Percentiles rank a stretch among this genome's conserved stretches.
Evolutionary conservation across 1,140 invertebrate species (phyloP).

Genomic region (Coptotermes formosanus): DNA sequence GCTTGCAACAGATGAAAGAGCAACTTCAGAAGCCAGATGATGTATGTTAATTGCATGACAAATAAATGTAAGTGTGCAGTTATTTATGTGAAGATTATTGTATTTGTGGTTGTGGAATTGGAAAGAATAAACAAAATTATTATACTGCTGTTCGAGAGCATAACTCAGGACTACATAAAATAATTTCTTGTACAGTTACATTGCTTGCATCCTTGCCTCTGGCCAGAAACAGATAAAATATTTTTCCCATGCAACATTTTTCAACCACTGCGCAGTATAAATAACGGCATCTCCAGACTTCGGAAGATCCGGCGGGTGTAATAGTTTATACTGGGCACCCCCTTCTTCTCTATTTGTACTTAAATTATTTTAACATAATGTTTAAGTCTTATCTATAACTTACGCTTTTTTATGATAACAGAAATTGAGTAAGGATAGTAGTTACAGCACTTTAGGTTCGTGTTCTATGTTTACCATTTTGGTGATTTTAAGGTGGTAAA

Average conservation of each 20-base stretch:
- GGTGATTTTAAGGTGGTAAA: too few species aligned
- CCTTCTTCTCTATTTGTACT: background rate
- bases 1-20: too few species aligned
- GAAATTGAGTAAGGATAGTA: too few species aligned
- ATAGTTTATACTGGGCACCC: background rate
- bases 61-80: too few species aligned
- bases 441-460: too few species aligned
- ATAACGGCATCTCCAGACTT: background rate
- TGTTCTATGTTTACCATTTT: too few species aligned
- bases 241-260: background rate
- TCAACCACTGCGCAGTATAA: background rate
- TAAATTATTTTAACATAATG: background rate
- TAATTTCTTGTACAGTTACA: background rate
- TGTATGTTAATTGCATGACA: too few species aligned
- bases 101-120: background rate
- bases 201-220: background rate
- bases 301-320: background rate
- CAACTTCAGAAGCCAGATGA: too few species aligned
- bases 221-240: background rate
- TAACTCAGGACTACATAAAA: background rate
- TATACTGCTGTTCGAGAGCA: background rate
- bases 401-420: background rate
- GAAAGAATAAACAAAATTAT: background rate
- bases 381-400: background rate
- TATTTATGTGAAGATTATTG: background rate